Evolutionary conservation across 2,113 vertebrate species (phyloP).

Genomic region (Cheilinus undulatus): DNA sequence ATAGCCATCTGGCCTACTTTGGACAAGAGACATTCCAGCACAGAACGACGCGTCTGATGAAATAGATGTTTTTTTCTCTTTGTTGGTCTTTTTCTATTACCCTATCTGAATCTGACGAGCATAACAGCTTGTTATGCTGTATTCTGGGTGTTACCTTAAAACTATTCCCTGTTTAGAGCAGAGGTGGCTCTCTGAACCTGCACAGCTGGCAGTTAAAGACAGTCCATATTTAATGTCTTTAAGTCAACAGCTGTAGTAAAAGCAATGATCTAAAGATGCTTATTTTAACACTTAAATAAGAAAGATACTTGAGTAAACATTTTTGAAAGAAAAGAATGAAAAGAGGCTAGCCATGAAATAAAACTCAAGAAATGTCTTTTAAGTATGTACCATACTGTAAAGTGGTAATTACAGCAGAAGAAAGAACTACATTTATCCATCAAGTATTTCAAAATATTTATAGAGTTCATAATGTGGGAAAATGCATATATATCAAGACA

Average conservation of each 20-base stretch:
- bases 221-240: neutral
- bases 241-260: neutral
- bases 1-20: constrained; percentile 58
- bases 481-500: no score
- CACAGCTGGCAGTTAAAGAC: neutral
- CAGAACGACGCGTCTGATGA: constrained; percentile 25
- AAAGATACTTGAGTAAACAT: no score
- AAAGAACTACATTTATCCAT: no score
- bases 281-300: neutral
- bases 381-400: no score
- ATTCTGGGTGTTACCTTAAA: constrained; percentile 32
- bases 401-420: no score
- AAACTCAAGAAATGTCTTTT: no score
- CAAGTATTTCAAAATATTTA: no score
- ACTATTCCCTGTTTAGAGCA: constrained; percentile 34
- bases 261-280: neutral
- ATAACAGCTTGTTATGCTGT: constrained; percentile 10
- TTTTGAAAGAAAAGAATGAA: neutral
- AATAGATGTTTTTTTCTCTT: constrained; percentile 26
- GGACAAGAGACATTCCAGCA: constrained; percentile 56
- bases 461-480: no score
- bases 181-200: neutral
- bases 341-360: neutral
- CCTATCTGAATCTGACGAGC: neutral
- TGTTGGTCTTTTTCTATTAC: neutral